A percentile compares a stretch with the other conserved stretches of the same genome.
Evolutionary conservation across 2,888 invertebrate genomes (phyloP).

Genomic region (Dysmachus trigonus): DNA sequence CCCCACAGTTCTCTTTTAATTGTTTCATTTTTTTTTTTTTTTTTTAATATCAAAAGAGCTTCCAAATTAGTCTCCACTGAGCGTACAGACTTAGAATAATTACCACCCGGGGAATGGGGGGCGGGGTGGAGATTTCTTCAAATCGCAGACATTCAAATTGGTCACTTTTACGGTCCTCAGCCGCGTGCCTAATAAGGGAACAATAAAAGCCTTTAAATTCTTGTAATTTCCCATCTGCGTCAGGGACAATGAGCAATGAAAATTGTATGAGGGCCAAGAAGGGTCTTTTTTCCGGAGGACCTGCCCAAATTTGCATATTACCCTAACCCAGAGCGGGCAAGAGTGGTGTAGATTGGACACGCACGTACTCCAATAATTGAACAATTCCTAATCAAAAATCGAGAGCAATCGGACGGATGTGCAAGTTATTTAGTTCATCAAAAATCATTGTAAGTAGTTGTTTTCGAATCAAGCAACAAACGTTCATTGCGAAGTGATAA

Average conservation of each 20-base stretch:
- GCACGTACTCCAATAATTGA: neutral
- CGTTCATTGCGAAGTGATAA: constrained; percentile 32
- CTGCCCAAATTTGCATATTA: neutral
- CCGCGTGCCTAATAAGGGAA: neutral
- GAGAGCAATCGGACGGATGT: neutral
- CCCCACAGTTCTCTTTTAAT: neutral
- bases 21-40: neutral
- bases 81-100: neutral
- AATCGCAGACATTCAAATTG: neutral
- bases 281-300: neutral
- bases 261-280: neutral
- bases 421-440: constrained; percentile 20
- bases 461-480: constrained; percentile 36
- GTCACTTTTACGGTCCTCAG: neutral
- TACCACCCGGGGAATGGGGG: neutral
- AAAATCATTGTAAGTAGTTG: constrained; percentile 39
- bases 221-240: neutral
- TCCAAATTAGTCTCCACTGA: neutral
- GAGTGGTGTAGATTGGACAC: neutral
- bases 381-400: constrained; percentile 5
- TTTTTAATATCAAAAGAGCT: neutral
- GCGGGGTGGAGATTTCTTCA: neutral
- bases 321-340: neutral
- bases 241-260: neutral
- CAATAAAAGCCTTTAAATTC: neutral